Conservation (phyloP, 1,140 invertebrate genomes). For the Drosophila pseudoananassae region DNA sequence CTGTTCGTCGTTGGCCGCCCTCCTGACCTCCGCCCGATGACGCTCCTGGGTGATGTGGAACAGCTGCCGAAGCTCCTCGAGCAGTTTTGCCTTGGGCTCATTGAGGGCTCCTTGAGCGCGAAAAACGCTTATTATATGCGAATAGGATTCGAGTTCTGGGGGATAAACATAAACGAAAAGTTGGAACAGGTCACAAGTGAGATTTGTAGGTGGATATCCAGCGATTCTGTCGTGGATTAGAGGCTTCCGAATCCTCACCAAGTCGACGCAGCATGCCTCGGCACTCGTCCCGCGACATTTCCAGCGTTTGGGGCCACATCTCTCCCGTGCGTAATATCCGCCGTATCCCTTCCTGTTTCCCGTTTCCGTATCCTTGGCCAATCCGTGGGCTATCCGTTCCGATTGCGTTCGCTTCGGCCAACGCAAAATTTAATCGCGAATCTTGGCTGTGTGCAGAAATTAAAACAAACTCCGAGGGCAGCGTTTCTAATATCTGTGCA, state of each 20-base stretch:
- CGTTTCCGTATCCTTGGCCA: constrained; percentile 40
- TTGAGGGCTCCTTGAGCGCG: constrained; percentile 95
- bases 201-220: not conserved
- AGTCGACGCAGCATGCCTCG: constrained; percentile 92
- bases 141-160: constrained; percentile 95
- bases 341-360: constrained; percentile 19
- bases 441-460: constrained; percentile 37
- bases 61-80: constrained; percentile 91
- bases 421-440: constrained; percentile 37
- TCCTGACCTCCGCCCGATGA: constrained; percentile 94
- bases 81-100: constrained; percentile 92
- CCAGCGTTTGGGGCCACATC: constrained; percentile 90
- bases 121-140: constrained; percentile 93
- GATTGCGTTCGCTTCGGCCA: constrained; percentile 38
- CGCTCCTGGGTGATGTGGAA: constrained; percentile 95
- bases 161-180: constrained; percentile 39
- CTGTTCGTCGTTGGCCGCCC: constrained; percentile 95
- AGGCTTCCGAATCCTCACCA: constrained; percentile 85
- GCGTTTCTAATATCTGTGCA: constrained; percentile 39
- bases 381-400: constrained; percentile 58
- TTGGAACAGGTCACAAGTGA: constrained; percentile 9
- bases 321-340: constrained; percentile 48
- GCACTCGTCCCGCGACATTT: constrained; percentile 93
- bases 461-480: constrained; percentile 55
- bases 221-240: not conserved